Evolutionary conservation across 2,797 vertebrate species (phyloP).

Genomic region (Falco berigora): DNA sequence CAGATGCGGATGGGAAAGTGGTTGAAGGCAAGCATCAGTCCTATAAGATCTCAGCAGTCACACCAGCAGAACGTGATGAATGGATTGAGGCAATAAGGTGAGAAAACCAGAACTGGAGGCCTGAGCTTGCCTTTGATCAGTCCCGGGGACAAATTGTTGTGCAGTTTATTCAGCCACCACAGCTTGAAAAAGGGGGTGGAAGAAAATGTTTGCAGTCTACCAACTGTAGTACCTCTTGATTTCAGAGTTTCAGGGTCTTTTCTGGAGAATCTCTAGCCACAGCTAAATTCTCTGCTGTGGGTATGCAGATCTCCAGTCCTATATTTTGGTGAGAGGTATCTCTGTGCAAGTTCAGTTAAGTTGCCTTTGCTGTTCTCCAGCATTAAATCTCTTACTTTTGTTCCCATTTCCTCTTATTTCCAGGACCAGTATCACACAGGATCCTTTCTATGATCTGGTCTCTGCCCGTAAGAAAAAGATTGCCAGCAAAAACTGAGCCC

Average conservation of each 20-base stretch:
- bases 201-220: background rate
- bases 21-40: conserved; percentile 94
- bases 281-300: background rate
- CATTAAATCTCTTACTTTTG: background rate
- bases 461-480: conserved; percentile 90
- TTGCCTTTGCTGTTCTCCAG: background rate
- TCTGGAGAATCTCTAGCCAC: background rate
- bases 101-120: background rate
- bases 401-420: background rate
- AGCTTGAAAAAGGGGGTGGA: background rate
- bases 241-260: background rate
- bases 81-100: conserved; percentile 94
- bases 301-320: background rate
- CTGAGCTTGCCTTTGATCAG: background rate
- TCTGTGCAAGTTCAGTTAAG: background rate
- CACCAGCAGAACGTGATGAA: conserved; percentile 84
- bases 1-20: conserved; percentile 88
- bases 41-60: conserved; percentile 89
- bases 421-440: conserved; percentile 92
- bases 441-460: conserved; percentile 95
- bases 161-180: background rate
- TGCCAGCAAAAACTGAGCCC: conserved; percentile 75
- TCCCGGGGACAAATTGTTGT: background rate
- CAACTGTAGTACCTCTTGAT: background rate
- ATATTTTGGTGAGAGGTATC: background rate